A percentile compares a stretch with the other conserved stretches of the same genome.
Evolutionary conservation across 2,113 vertebrate species (phyloP).

Genomic region (Okapia johnstoni): DNA sequence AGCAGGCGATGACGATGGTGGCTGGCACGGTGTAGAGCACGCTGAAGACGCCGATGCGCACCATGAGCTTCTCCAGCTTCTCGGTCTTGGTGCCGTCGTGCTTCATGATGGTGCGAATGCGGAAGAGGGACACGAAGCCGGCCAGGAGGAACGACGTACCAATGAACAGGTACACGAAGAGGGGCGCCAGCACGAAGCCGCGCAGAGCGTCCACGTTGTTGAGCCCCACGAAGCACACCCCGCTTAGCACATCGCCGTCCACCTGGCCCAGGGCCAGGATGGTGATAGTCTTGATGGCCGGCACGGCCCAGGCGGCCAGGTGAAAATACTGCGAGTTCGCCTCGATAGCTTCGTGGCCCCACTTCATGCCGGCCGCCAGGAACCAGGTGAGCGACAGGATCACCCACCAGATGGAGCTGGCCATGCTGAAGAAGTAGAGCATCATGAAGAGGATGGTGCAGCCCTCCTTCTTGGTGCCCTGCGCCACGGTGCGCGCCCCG

Average conservation of each 20-base stretch:
- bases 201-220: slow-evolving; percentile 94
- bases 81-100: slow-evolving; percentile 97
- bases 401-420: slow-evolving; percentile 98
- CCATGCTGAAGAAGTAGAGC: slow-evolving; percentile 98
- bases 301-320: slow-evolving; percentile 96
- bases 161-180: slow-evolving; percentile 97
- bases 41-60: slow-evolving; percentile 93
- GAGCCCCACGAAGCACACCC: slow-evolving; percentile 95
- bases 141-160: slow-evolving; percentile 96
- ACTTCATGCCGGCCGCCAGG: slow-evolving; percentile 95
- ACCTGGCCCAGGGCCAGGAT: slow-evolving; percentile 95
- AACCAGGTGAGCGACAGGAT: slow-evolving; percentile 97
- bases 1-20: slow-evolving; percentile 97
- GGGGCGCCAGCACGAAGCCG: slow-evolving; percentile 93
- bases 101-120: slow-evolving; percentile 98
- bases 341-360: slow-evolving; percentile 97
- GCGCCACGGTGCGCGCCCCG: slow-evolving; percentile 91
- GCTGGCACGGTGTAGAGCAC: slow-evolving; percentile 96
- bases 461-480: slow-evolving; percentile 96
- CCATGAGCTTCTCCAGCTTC: slow-evolving; percentile 98
- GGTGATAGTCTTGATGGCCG: slow-evolving; percentile 96
- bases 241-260: slow-evolving; percentile 93
- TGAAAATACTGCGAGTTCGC: slow-evolving; percentile 98
- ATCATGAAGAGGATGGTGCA: slow-evolving; percentile 99
- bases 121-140: slow-evolving; percentile 95